Conservation (phyloP, 2,888 invertebrate genomes). For the Agriopis leucophaearia region DNA sequence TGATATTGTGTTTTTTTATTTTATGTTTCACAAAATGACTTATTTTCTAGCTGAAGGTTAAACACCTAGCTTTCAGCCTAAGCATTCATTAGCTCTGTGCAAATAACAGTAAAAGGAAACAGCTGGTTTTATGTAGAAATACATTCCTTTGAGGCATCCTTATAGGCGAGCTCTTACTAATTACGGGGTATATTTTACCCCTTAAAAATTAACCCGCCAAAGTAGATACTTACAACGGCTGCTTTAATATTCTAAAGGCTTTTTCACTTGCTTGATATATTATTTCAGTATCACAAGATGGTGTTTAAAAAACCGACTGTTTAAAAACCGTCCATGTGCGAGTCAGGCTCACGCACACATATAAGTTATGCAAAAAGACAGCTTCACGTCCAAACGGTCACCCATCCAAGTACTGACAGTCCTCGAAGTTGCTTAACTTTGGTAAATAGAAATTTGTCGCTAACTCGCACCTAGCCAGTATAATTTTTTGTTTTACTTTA, state of each 20-base stretch:
- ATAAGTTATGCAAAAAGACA: too few relatives aligned
- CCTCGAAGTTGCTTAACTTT: too few relatives aligned
- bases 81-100: conserved; percentile 46
- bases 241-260: conserved; percentile 30
- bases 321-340: too few relatives aligned
- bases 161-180: conserved; percentile 52
- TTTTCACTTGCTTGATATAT: conserved; percentile 3
- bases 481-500: too few relatives aligned
- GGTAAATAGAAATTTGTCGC: too few relatives aligned
- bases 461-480: too few relatives aligned
- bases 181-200: conserved; percentile 54
- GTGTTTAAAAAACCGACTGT: conserved; percentile 39
- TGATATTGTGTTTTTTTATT: background rate
- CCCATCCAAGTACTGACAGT: too few relatives aligned
- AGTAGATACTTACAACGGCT: conserved; percentile 24
- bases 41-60: background rate
- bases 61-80: conserved; percentile 15
- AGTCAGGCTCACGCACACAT: too few relatives aligned
- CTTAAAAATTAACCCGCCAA: conserved; percentile 49
- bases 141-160: conserved; percentile 55
- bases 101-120: conserved; percentile 65
- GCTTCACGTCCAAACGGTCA: too few relatives aligned
- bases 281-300: background rate
- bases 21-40: background rate
- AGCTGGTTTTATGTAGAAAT: conserved; percentile 56